A percentile compares a stretch with the other conserved stretches of the same genome.
Evolutionary conservation across 2,888 invertebrate genomes (phyloP).

Genomic region (Erannis defoliaria): DNA sequence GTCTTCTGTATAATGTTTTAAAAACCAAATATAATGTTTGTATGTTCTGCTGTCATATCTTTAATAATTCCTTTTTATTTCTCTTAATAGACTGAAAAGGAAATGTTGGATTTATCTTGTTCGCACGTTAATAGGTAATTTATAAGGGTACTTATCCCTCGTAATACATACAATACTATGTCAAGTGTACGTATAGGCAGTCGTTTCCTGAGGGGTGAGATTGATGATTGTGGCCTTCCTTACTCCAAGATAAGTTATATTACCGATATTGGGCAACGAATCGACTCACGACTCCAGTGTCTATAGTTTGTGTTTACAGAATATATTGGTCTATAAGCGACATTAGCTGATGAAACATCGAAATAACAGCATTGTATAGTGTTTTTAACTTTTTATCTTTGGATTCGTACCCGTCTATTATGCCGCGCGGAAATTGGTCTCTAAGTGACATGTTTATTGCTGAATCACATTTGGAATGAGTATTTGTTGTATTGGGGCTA

Average conservation of each 20-base stretch:
- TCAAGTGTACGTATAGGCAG: constrained; percentile 47
- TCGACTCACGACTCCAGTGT: constrained; percentile 53
- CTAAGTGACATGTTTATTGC: constrained; percentile 30
- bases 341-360: constrained; percentile 45
- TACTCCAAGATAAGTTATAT: constrained; percentile 67
- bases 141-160: constrained; percentile 16
- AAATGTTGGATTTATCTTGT: neutral
- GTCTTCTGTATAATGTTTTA: too few species aligned
- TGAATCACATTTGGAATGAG: constrained; percentile 6
- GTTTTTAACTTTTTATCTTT: constrained; percentile 38
- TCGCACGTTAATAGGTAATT: neutral
- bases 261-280: constrained; percentile 73
- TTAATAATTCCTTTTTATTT: neutral
- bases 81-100: neutral
- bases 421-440: constrained; percentile 20
- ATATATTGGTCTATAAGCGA: constrained; percentile 59
- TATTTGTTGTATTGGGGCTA: neutral
- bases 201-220: constrained; percentile 60
- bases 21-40: too few species aligned
- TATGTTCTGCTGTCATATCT: too few species aligned
- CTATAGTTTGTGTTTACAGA: constrained; percentile 48
- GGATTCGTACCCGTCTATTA: constrained; percentile 34
- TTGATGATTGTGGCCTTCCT: constrained; percentile 70
- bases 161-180: constrained; percentile 38
- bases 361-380: constrained; percentile 39